phyloP scores from a whole-genome alignment of 1,140 invertebrate species.

The Drosophila lacteicornis region DNA sequence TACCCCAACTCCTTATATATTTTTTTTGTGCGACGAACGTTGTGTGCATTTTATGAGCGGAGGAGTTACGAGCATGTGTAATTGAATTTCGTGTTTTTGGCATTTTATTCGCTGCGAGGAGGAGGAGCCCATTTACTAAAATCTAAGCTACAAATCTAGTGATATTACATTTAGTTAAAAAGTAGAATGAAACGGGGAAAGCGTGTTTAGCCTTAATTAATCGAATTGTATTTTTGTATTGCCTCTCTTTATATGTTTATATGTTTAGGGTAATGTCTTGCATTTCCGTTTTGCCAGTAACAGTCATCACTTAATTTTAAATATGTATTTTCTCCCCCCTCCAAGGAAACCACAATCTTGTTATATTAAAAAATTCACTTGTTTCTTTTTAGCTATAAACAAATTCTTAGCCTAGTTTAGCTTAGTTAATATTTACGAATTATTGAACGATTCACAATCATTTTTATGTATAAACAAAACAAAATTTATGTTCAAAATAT shows the following conservation, averaged over 20 bases:
- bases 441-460: conserved; percentile 19
- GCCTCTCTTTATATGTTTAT: conserved; percentile 8
- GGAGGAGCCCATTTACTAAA: conserved; percentile 55
- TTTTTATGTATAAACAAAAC: conserved; percentile 14
- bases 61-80: conserved; percentile 70
- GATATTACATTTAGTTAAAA: conserved; percentile 84
- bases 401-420: conserved; percentile 34
- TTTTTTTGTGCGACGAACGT: conserved; percentile 26
- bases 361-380: conserved; percentile 11
- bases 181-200: conserved; percentile 41
- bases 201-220: conserved; percentile 62
- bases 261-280: conserved; percentile 30
- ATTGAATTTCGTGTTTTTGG: conserved; percentile 83
- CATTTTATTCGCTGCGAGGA: conserved; percentile 52
- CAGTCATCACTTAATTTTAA: conserved; percentile 34
- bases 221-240: conserved; percentile 68
- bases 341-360: conserved; percentile 15
- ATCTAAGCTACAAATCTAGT: conserved; percentile 81
- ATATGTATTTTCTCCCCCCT: neutral
- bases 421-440: conserved; percentile 23
- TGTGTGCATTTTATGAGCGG: conserved; percentile 61
- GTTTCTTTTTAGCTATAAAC: conserved; percentile 29
- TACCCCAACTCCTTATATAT: conserved; percentile 2
- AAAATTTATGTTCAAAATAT: conserved; percentile 40
- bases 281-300: conserved; percentile 48